Conservation (phyloP, 2,797 vertebrate species). For the Pagetopsis macropterus region DNA sequence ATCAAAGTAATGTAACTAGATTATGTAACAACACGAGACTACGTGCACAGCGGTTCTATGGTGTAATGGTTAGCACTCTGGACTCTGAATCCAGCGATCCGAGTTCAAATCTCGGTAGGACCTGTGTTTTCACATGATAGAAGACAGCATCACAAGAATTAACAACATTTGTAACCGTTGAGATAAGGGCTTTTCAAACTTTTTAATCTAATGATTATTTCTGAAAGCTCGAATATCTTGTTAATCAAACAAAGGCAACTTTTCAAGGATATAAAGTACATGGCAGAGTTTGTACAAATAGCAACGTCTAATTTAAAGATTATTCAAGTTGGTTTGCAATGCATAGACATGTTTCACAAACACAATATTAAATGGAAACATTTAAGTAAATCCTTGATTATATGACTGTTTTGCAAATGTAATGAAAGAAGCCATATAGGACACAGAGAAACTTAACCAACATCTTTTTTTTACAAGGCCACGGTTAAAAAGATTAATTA, state of each 20-base stretch:
- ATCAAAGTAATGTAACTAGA: too few relatives aligned
- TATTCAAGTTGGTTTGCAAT: too few relatives aligned
- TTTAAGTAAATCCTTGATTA: not conserved
- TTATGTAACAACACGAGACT: too few relatives aligned
- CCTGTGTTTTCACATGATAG: slow-evolving; percentile 26
- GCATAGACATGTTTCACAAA: not conserved
- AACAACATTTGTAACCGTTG: too few relatives aligned
- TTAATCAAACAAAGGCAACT: too few relatives aligned
- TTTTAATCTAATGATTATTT: not conserved
- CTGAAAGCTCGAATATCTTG: too few relatives aligned
- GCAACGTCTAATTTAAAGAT: too few relatives aligned
- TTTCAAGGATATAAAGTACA: too few relatives aligned
- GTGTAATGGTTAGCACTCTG: slow-evolving; percentile 72
- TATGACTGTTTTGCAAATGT: not conserved
- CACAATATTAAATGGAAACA: not conserved
- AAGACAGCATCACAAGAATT: too few relatives aligned
- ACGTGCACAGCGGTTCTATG: slow-evolving; percentile 26
- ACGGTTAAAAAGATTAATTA: not conserved
- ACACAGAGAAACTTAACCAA: not conserved
- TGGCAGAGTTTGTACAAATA: too few relatives aligned
- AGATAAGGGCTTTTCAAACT: not conserved
- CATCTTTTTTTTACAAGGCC: not conserved
- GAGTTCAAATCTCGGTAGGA: slow-evolving; percentile 73
- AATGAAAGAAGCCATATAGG: not conserved
- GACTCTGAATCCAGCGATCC: slow-evolving; percentile 71